phyloP scores from a whole-genome alignment of 2,888 invertebrate species.

The Cheilosia impressa region DNA sequence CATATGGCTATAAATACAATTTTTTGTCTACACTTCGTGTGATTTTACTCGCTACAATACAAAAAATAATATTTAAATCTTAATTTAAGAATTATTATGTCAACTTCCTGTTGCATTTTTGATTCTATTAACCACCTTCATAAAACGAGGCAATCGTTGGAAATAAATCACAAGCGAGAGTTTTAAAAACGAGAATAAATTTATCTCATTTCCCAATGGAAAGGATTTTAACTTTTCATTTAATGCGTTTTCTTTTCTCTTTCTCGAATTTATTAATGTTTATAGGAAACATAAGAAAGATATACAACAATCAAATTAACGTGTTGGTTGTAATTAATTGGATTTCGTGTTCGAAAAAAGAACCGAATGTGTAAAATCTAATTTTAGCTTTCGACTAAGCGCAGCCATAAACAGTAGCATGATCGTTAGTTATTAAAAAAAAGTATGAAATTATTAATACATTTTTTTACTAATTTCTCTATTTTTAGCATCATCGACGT shows the following conservation, averaged over 20 bases:
- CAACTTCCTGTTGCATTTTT: slow-evolving; percentile 29
- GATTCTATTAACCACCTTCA: background rate
- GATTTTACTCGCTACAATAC: background rate
- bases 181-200: slow-evolving; percentile 32
- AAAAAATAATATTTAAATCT: background rate
- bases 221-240: slow-evolving; percentile 7
- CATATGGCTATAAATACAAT: slow-evolving; percentile 17
- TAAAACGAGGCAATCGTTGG: background rate
- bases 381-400: slow-evolving; percentile 30
- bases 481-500: slow-evolving; percentile 38
- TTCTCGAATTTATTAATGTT: slow-evolving; percentile 13
- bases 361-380: slow-evolving; percentile 35
- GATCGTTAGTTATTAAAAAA: slow-evolving; percentile 15
- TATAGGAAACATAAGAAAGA: slow-evolving; percentile 17
- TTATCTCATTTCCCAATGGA: slow-evolving; percentile 30
- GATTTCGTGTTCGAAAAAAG: slow-evolving; percentile 20
- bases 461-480: slow-evolving; percentile 24
- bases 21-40: background rate
- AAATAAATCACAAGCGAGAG: slow-evolving; percentile 14
- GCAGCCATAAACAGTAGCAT: slow-evolving; percentile 17
- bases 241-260: slow-evolving; percentile 16
- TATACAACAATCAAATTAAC: slow-evolving; percentile 6
- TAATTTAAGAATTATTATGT: slow-evolving; percentile 8
- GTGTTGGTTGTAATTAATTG: slow-evolving; percentile 48
- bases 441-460: background rate